A percentile compares a stretch with the other conserved stretches of the same genome.
Conservation (phyloP, 2,797 vertebrate genomes). For the Neoniphon sammara region DNA sequence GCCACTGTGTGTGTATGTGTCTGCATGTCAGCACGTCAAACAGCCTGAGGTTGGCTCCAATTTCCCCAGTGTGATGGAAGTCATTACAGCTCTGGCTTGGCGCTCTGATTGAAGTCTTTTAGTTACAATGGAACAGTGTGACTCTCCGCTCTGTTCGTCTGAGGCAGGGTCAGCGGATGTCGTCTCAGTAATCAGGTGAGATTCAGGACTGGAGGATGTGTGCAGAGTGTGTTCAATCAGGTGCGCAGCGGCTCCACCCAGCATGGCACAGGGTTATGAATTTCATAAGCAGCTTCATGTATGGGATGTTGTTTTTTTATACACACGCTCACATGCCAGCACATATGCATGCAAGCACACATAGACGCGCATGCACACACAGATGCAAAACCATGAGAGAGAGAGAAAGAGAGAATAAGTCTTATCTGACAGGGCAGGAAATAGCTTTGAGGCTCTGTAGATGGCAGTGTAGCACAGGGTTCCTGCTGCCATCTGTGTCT, state of each 20-base stretch:
- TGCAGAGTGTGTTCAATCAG: conserved; percentile 66
- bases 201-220: conserved; percentile 56
- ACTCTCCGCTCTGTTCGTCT: conserved; percentile 25
- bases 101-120: conserved; percentile 78
- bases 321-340: conserved; percentile 19
- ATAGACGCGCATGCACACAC: background rate
- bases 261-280: conserved; percentile 41
- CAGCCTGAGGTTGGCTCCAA: conserved; percentile 60
- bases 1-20: conserved; percentile 13
- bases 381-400: background rate
- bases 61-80: conserved; percentile 72
- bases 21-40: conserved; percentile 51
- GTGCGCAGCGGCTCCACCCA: conserved; percentile 28
- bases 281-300: conserved; percentile 36
- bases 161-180: conserved; percentile 58
- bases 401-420: background rate
- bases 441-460: conserved; percentile 69
- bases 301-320: conserved; percentile 45
- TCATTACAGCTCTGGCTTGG: conserved; percentile 61
- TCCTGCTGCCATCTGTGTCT: conserved; percentile 16
- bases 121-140: conserved; percentile 58
- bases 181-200: conserved; percentile 69
- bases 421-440: conserved; percentile 32
- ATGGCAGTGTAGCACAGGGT: conserved; percentile 77
- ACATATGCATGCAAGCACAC: background rate